phyloP scores from a whole-genome alignment of 2,113 vertebrate species.

The Gallinago undulata region DNA sequence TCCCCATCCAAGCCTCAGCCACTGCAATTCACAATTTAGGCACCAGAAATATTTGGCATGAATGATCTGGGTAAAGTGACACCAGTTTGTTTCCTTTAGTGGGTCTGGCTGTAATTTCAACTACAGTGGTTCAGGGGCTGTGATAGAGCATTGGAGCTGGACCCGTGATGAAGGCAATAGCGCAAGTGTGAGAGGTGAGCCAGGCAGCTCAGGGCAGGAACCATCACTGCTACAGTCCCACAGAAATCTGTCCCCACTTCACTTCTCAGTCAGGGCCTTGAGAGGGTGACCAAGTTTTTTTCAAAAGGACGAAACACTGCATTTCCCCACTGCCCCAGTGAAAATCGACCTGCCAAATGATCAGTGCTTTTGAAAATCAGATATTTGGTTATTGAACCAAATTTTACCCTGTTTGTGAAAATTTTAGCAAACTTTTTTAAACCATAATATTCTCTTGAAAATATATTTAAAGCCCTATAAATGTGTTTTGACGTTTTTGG shows the following conservation, averaged over 20 bases:
- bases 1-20: neutral
- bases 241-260: neutral
- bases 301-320: neutral
- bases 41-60: neutral
- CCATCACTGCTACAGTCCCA: neutral
- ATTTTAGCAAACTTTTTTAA: neutral
- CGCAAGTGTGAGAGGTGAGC: neutral
- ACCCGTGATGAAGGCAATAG: neutral
- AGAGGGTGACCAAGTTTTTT: neutral
- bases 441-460: neutral
- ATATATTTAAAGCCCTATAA: neutral
- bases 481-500: neutral
- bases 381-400: neutral
- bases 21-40: neutral
- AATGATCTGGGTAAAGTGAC: neutral
- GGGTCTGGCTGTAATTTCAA: neutral
- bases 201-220: neutral
- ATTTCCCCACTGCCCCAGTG: neutral
- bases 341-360: accelerated
- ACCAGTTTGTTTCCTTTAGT: neutral
- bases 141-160: accelerated
- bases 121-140: neutral
- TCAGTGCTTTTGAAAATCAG: neutral
- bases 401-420: neutral
- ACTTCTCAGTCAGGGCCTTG: neutral